Conservation (phyloP, 2,888 invertebrate species). For the Baccha elongata region DNA sequence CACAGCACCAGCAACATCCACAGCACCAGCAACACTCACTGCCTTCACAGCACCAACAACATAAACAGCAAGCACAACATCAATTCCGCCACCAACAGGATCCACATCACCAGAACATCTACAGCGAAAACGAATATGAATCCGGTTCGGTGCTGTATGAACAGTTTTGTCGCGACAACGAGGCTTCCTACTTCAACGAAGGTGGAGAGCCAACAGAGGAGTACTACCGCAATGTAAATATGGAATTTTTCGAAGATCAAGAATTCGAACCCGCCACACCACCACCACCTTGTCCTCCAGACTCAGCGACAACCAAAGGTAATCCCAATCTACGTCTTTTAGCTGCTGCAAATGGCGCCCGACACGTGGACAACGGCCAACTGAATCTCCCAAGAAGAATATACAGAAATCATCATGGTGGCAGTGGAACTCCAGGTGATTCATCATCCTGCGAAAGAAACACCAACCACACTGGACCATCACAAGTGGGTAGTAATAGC, state of each 20-base stretch:
- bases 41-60: conserved; percentile 37
- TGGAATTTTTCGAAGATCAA: conserved; percentile 77
- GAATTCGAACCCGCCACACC: conserved; percentile 76
- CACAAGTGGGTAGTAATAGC: conserved; percentile 69
- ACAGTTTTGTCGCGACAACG: conserved; percentile 76
- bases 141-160: conserved; percentile 77
- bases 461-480: conserved; percentile 53
- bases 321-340: conserved; percentile 69
- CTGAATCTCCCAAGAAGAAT: conserved; percentile 58
- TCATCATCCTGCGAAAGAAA: conserved; percentile 64
- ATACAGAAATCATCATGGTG: conserved; percentile 59
- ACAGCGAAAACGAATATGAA: conserved; percentile 77
- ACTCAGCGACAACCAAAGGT: conserved; percentile 68
- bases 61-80: conserved; percentile 51
- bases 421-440: conserved; percentile 53
- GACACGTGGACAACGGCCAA: conserved; percentile 52
- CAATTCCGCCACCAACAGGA: conserved; percentile 60
- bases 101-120: conserved; percentile 66
- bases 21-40: conserved; percentile 24
- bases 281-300: conserved; percentile 75
- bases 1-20: conserved; percentile 31
- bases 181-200: conserved; percentile 76
- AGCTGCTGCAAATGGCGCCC: conserved; percentile 65
- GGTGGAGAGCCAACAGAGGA: conserved; percentile 77
- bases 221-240: conserved; percentile 77